phyloP scores from a whole-genome alignment of 2,113 vertebrate species.

The Alces alces region DNA sequence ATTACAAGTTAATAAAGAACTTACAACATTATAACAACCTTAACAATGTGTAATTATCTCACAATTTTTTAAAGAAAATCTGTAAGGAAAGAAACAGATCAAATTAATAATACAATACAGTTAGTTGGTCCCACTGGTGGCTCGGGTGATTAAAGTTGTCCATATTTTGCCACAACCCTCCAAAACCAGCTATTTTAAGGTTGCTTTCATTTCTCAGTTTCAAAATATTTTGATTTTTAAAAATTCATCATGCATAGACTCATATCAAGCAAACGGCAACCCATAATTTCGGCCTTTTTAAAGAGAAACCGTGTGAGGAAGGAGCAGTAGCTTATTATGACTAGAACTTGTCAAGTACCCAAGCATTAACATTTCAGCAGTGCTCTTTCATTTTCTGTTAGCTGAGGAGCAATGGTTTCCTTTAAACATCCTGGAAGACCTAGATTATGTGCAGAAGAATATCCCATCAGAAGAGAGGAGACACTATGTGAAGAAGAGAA shows the following conservation, averaged over 20 bases:
- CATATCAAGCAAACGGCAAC: constrained; percentile 3
- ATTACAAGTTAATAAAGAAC: not conserved
- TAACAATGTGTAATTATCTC: not conserved
- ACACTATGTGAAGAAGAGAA: not conserved
- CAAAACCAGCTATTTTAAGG: constrained; percentile 25
- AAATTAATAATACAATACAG: not conserved
- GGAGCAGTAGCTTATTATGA: constrained; percentile 21
- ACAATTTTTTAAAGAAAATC: not conserved
- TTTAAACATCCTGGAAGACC: not conserved
- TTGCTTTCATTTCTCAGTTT: constrained; percentile 36
- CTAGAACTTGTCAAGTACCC: constrained; percentile 12
- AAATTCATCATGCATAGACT: not conserved
- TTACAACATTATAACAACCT: constrained; percentile 19
- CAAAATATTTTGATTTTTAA: constrained; percentile 41
- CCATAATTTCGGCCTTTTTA: constrained; percentile 41
- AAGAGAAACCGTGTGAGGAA: not conserved
- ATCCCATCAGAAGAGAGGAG: not conserved
- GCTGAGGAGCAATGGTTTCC: not conserved
- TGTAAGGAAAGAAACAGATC: not conserved
- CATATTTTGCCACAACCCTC: constrained; percentile 8
- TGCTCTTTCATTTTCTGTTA: not conserved
- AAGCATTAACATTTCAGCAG: not conserved
- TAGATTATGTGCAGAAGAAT: not conserved
- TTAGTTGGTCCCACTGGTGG: not conserved
- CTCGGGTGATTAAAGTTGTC: not conserved